Evolutionary conservation across 2,888 invertebrate genomes (phyloP).

Genomic region (Pterobdella sp.): DNA sequence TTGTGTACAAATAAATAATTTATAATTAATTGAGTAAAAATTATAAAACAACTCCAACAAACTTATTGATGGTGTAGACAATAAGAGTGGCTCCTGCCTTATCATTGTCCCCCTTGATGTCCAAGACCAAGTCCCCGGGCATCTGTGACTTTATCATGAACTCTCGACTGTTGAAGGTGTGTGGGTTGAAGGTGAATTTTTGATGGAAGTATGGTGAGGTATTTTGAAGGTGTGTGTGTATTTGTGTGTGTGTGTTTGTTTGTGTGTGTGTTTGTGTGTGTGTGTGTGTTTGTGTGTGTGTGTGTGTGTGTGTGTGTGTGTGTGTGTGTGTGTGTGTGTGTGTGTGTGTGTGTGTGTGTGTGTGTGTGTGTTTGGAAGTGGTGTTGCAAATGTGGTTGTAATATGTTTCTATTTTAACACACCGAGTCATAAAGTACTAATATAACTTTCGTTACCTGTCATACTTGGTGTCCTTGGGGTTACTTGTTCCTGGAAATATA

Average conservation of each 20-base stretch:
- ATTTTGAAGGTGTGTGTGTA: neutral
- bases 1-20: neutral
- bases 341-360: neutral
- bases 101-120: neutral
- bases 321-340: no score
- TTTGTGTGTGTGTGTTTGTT: neutral
- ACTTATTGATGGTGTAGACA: neutral
- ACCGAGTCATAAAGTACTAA: no score
- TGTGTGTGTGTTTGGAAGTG: neutral
- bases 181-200: neutral
- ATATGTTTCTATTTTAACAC: no score
- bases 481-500: no score
- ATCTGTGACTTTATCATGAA: neutral
- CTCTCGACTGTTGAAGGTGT: neutral
- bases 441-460: no score
- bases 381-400: no score
- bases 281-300: neutral
- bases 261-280: neutral
- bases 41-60: no score
- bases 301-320: no score
- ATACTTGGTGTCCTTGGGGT: no score
- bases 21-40: neutral
- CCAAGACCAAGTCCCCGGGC: conserved; percentile 5
- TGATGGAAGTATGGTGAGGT: neutral
- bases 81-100: neutral